phyloP scores from a whole-genome alignment of 1,140 invertebrate genomes.

The Scaptodrosophila lebanonensis region DNA sequence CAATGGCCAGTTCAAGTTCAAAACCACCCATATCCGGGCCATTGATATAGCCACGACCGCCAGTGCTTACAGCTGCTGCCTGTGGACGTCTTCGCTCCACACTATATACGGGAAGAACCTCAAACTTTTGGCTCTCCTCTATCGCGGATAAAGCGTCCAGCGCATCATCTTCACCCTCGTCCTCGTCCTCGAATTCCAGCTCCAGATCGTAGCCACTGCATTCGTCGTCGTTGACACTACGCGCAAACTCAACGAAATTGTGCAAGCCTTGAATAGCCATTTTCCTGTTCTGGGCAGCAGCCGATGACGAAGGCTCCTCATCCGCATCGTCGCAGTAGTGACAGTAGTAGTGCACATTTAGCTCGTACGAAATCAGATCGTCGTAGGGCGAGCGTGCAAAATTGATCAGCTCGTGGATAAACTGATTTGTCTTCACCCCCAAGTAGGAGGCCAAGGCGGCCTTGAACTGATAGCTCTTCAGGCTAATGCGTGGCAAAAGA shows the following conservation, averaged over 20 bases:
- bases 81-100: no score
- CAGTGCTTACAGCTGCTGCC: background rate
- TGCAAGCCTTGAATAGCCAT: background rate
- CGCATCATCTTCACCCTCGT: slow-evolving; percentile 9
- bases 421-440: slow-evolving; percentile 83
- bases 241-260: slow-evolving; percentile 42
- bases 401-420: slow-evolving; percentile 91
- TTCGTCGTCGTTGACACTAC: slow-evolving; percentile 38
- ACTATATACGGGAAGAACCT: no score
- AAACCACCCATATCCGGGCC: background rate
- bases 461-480: slow-evolving; percentile 24
- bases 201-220: slow-evolving; percentile 19
- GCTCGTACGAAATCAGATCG: slow-evolving; percentile 46
- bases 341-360: slow-evolving; percentile 30
- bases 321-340: background rate
- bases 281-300: background rate
- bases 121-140: no score
- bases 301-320: background rate
- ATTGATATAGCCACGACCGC: background rate
- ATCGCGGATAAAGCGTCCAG: no score
- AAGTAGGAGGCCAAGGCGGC: slow-evolving; percentile 77
- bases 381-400: slow-evolving; percentile 92
- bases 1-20: slow-evolving; percentile 24
- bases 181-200: slow-evolving; percentile 30
- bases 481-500: slow-evolving; percentile 16